phyloP scores from a whole-genome alignment of 2,888 invertebrate species.

The Torymus auratus region DNA sequence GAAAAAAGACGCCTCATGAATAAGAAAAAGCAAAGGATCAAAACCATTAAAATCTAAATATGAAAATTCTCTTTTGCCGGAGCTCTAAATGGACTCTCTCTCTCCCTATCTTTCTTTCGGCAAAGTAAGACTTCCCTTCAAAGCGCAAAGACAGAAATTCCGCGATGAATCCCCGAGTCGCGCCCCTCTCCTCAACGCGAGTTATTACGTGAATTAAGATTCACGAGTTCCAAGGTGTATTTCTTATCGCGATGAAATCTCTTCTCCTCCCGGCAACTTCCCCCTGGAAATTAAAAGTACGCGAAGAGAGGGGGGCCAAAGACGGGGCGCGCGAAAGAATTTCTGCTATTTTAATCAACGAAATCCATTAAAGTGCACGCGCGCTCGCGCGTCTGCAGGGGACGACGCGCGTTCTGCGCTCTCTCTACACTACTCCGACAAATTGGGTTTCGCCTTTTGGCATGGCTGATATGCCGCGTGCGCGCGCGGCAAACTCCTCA shows the following conservation, averaged over 20 bases:
- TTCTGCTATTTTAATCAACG: slow-evolving; percentile 55
- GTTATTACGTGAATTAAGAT: slow-evolving; percentile 54
- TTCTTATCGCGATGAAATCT: slow-evolving; percentile 43
- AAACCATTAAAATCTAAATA: slow-evolving; percentile 49
- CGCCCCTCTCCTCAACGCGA: not conserved
- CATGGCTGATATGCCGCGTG: not conserved
- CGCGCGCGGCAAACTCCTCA: not conserved
- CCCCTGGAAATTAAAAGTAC: slow-evolving; percentile 39
- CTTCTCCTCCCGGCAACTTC: not conserved
- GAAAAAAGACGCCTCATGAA: slow-evolving; percentile 26
- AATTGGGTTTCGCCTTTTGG: slow-evolving; percentile 48
- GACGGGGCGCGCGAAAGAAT: slow-evolving; percentile 27
- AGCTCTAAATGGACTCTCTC: slow-evolving; percentile 15
- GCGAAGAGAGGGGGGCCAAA: no score
- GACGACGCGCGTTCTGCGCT: not conserved
- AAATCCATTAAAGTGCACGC: slow-evolving; percentile 45
- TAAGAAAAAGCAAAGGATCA: slow-evolving; percentile 32
- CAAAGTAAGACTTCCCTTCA: slow-evolving; percentile 9
- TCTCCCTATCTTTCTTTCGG: not conserved
- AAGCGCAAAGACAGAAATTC: slow-evolving; percentile 5
- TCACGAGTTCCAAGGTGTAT: slow-evolving; percentile 46
- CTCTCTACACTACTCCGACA: slow-evolving; percentile 9
- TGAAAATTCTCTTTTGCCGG: slow-evolving; percentile 30
- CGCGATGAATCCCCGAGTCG: not conserved
- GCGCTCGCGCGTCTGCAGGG: not conserved